These are phyloP conservation scores for Entomobrya proxima DNA, from an alignment of 2,888 invertebrate species.

Conservation along the genomic window DNA sequence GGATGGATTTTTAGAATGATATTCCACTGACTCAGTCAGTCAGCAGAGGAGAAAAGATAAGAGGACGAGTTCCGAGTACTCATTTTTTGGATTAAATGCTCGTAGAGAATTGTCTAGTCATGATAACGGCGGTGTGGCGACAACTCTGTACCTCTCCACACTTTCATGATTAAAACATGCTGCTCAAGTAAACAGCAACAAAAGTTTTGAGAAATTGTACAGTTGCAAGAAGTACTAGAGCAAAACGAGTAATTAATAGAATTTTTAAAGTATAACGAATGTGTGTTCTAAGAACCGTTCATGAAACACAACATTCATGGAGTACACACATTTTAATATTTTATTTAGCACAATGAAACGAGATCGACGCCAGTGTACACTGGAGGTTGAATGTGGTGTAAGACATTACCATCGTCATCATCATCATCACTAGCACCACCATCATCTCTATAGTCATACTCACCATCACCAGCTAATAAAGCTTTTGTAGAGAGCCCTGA, in stretches of 20 bases:
- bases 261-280: not conserved
- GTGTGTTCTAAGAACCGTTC: not conserved
- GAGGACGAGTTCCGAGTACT: not conserved
- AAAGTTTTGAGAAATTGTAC: not conserved
- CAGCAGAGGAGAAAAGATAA: slow-evolving; percentile 16
- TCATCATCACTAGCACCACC: not conserved
- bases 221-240: not conserved
- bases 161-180: not conserved
- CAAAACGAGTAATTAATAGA: slow-evolving; percentile 23
- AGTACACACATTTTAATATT: not conserved
- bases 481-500: slow-evolving; percentile 35
- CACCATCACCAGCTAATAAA: slow-evolving; percentile 23
- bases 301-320: not conserved
- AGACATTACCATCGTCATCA: slow-evolving; percentile 38
- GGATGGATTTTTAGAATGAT: not conserved
- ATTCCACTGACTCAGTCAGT: slow-evolving; percentile 13
- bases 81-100: slow-evolving; percentile 3
- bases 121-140: not conserved
- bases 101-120: too few relatives aligned
- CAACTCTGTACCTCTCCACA: not conserved
- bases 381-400: slow-evolving; percentile 13
- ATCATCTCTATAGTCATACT: not conserved
- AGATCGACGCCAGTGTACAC: slow-evolving; percentile 22
- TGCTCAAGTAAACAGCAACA: not conserved
- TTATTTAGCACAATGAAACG: not conserved